Evolutionary conservation across 2,888 invertebrate genomes (phyloP), one percentile per base, ranked within the genome.

Genomic region (Oscheius onirici): DNA sequence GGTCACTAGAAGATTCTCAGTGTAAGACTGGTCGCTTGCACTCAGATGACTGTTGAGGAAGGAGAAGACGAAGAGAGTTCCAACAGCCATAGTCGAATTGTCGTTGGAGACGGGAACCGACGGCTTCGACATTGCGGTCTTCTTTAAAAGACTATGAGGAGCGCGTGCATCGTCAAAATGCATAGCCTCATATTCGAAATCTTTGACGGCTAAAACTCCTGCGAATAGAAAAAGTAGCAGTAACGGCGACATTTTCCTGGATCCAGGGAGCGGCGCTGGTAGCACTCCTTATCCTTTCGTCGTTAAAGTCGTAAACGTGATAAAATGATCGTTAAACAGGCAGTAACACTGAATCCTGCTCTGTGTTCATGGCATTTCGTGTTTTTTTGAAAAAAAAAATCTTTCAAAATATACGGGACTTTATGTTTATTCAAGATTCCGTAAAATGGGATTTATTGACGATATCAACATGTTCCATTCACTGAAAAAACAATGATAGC

Each of bases 1-100:
- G 22, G 65, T 71, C 10, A 71, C 26, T n/a, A 20, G 40, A n/a
- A 71, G 57, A 15, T 34, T 55, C 49, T 71, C 71, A n/a, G 71
- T 55, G 26, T 52, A 51, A 3, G 52, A 22, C 10, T 15, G 26
- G 65, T 65, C 71, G 20, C 26, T 71, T 2, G 54, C 28, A 44
- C 24, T 34, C 41, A 69, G 34, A 57, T 69, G 69, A 49, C 58
- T 60, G 69, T 58, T 58, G 34, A 49, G 46, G 43, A 58, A 69
- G 13, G 69, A 43, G 15, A 41, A 57, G n/a, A 69, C 49, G 34
- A 69, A 69, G 11, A 15, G 13, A 41, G 68, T 68, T 24, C 68
- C 68, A 15, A 44, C 26, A 44, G 57, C 46, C 55, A 68, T 68
- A 26, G 11, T 57, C 22, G n/a, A 34, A 34, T 3, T 8, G 34